Base-by-base conservation (phyloP, 2,888 invertebrate genomes). In the Troilus luridus region DNA sequence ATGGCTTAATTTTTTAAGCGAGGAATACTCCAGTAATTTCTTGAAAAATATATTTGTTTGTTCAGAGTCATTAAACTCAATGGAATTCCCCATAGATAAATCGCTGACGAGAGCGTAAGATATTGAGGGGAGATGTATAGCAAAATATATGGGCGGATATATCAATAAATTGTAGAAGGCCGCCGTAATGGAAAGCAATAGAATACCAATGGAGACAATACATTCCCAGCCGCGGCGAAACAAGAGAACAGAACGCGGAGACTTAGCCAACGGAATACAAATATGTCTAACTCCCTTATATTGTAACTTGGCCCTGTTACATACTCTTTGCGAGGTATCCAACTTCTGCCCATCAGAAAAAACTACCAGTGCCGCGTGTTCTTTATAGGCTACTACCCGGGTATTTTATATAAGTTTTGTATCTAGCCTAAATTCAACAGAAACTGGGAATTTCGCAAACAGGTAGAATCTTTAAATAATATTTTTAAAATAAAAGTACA, bases 201-300 rank as follows among this genome's bases (percentile, higher is more conserved):
- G 85, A 85, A 85, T 85, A 85, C 56, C 85, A 85, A 85, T 56
- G 56, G 85, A 58, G 85, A 58, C 85, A n/a, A 85, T 85, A 85
- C 85, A 85, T 85, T 56, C n/a, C 56, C n/a, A 56, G 10, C 56
- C 56, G 54, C 8, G 81, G 67, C 56, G 56, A 54, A 85, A 58
- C 81, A 72, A 27, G 81, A 81, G 12, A 81, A 85, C 27, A 41
- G 72, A 41, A 12, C 24, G 67, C 67, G 24, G 24, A 12, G 72
- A 27, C 17, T 19, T 77, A 77, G 17, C 72, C 27, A 17, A 41
- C 19, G 41, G 72, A 77, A 77, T 77, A 77, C 72, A 17, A 77
- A 77, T 14, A 77, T 77, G 27, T 77, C 72, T 72, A 27, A 72
- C 72, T 19, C 72, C 41, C 9, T 77, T 41, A 67, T 67, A 12